Conservation (phyloP, 2,797 vertebrate species). For the Sebastolobus altivelis region DNA sequence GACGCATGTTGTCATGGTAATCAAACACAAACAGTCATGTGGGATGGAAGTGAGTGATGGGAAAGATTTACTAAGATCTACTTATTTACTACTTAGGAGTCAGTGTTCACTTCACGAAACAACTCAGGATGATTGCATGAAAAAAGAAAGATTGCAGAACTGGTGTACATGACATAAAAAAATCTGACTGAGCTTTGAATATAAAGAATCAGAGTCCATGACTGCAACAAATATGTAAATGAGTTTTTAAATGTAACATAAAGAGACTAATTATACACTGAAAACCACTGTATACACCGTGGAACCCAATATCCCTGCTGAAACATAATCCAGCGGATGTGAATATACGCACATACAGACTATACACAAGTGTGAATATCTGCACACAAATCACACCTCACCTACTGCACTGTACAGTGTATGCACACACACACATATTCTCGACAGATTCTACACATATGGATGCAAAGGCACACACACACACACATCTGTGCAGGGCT, state of each 20-base stretch:
- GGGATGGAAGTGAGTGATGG: background rate
- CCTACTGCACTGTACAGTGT: background rate
- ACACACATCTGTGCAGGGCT: slow-evolving; percentile 52
- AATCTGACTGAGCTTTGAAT: background rate
- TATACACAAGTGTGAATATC: slow-evolving; percentile 4
- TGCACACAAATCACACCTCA: slow-evolving; percentile 24
- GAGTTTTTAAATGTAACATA: background rate
- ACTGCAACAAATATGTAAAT: slow-evolving; percentile 9
- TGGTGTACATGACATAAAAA: slow-evolving; percentile 6
- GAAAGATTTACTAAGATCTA: background rate
- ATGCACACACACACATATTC: background rate
- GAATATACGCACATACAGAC: background rate
- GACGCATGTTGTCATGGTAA: slow-evolving; percentile 3
- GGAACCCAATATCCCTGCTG: background rate
- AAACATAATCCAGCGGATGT: background rate
- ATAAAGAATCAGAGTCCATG: background rate
- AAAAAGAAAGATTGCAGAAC: background rate
- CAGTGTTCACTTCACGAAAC: background rate
- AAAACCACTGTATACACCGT: background rate
- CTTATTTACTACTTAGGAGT: background rate
- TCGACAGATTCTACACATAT: slow-evolving; percentile 32
- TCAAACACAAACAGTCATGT: background rate
- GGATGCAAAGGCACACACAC: slow-evolving; percentile 21
- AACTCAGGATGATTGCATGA: background rate
- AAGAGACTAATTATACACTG: background rate